Percentiles rank a stretch among this genome's conserved stretches.
phyloP scores from a whole-genome alignment of 2,113 vertebrate genomes.

The Hymenochirus boettgeri region DNA sequence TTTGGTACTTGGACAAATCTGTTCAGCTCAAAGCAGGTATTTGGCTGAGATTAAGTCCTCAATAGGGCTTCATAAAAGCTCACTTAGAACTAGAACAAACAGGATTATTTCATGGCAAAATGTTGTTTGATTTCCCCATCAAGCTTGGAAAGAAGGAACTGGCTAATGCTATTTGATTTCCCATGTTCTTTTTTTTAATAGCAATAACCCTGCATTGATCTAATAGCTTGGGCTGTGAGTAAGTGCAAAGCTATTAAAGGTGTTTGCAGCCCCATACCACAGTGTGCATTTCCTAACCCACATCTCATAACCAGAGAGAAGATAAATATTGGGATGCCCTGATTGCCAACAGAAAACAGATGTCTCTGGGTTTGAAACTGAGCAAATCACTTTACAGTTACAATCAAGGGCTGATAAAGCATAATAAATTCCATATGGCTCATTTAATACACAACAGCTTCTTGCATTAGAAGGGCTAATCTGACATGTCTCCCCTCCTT shows the following conservation, averaged over 20 bases:
- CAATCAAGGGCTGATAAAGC: conserved; percentile 97
- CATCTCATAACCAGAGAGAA: conserved; percentile 94
- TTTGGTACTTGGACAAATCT: no score
- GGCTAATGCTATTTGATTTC: conserved; percentile 98
- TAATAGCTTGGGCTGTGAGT: conserved; percentile 74
- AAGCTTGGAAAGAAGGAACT: conserved; percentile 61
- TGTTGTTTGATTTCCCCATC: conserved; percentile 91
- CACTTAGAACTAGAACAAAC: conserved; percentile 95
- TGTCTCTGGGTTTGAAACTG: conserved; percentile 85
- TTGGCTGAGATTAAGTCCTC: conserved; percentile 87
- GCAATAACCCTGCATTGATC: conserved; percentile 97
- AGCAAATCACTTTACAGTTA: conserved; percentile 99
- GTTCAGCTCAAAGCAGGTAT: no score
- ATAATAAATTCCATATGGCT: conserved; percentile 99
- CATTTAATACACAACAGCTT: conserved; percentile 96
- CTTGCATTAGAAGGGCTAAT: conserved; percentile 78
- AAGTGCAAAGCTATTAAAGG: conserved; percentile 97
- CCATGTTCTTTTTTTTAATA: conserved; percentile 85
- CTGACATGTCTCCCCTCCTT: conserved; percentile 69
- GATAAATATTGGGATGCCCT: conserved; percentile 85
- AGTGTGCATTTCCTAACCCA: conserved; percentile 88
- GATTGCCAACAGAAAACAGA: conserved; percentile 93
- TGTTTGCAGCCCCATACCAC: conserved; percentile 73
- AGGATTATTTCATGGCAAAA: conserved; percentile 78
- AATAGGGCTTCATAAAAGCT: conserved; percentile 88